Evolutionary conservation across 2,888 invertebrate genomes (phyloP), one percentile per base, ranked within the genome.

Genomic region (Cheilosia grossa): DNA sequence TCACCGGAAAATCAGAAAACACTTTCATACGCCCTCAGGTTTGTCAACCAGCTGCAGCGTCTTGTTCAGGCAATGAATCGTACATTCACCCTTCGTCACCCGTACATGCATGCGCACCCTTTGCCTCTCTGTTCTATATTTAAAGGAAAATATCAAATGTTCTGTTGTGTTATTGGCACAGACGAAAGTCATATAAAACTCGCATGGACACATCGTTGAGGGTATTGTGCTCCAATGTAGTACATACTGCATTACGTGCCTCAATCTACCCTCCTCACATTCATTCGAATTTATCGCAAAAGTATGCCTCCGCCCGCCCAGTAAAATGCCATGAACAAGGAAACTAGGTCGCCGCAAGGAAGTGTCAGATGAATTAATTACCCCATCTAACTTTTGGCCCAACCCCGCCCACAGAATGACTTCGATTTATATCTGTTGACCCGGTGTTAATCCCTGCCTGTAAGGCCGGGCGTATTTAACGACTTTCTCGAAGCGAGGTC

Each of bases 361-460:
- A 83, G 73, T 83, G 73, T 83, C 79, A 58, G 73, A 58, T 74
- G 82, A 79, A 83, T 79, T 83, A 83, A 83, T 83, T 79, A 79
- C 79, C 63, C 79, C 63, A 53, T 69, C 56, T 67, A 74, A 79
- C 82, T 83, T 79, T 83, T 79, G 73, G 79, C 69, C 79, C 59
- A 13, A 10, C 13, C 37, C 61, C 42, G 69, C 9, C 30, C 30
- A 30, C 30, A 30, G 30, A 79, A 83, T 72, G 56, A 69, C 73
- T 83, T 79, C 73, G 82, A 79, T 83, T 83, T 83, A 83, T 83
- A 69, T 73, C 63, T 58, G 73, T 69, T 79, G 79, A 83, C 79
- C 79, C 67, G 67, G 67, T 61, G 54, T 66, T 17, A 56, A 40
- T 51, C 47, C 17, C 53, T 37, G 4, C 17, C 21, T 15, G 21